Percentiles rank a stretch among this genome's conserved stretches.
phyloP scores from a whole-genome alignment of 2,797 vertebrate genomes.

The Enteromius mattozi region DNA sequence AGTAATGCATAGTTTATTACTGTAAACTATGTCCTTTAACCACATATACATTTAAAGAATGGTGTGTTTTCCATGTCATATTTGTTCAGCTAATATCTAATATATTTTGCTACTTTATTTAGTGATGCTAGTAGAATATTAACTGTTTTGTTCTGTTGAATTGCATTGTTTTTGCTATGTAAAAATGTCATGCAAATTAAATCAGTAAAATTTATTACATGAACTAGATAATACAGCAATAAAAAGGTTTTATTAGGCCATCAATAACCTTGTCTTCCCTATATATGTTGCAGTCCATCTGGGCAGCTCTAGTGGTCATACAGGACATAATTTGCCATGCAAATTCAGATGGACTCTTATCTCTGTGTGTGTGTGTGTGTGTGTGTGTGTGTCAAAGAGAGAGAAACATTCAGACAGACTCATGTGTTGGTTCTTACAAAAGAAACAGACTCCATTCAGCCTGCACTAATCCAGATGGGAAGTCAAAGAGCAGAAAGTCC shows the following conservation, averaged over 20 bases:
- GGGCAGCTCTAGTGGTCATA: background rate
- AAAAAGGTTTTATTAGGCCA: background rate
- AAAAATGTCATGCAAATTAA: background rate
- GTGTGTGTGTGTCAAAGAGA: conserved; percentile 38
- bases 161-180: background rate
- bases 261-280: background rate
- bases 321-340: conserved; percentile 38
- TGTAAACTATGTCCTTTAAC: background rate
- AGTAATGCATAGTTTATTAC: background rate
- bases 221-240: background rate
- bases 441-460: conserved; percentile 87
- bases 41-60: background rate
- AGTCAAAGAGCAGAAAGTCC: conserved; percentile 90
- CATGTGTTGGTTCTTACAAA: conserved; percentile 82
- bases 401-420: conserved; percentile 81
- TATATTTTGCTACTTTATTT: background rate
- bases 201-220: background rate
- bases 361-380: conserved; percentile 29
- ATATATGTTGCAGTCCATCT: background rate
- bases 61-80: background rate
- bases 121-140: background rate
- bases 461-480: conserved; percentile 89
- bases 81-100: background rate
- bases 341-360: conserved; percentile 57
- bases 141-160: background rate